Conservation (phyloP, 1,140 invertebrate genomes). For the Drosophila tani region DNA sequence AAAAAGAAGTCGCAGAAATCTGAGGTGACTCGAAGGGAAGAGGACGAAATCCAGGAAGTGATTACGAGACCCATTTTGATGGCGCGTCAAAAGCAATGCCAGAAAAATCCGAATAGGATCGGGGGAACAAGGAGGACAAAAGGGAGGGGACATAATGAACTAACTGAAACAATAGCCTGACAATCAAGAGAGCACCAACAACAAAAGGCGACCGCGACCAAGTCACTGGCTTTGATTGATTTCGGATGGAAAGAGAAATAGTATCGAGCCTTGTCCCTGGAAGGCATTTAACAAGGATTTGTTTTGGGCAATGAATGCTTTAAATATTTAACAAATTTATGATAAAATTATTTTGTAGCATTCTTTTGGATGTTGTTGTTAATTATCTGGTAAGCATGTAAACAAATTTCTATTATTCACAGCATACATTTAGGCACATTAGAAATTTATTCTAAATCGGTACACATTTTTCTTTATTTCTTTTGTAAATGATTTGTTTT, state of each 20-base stretch:
- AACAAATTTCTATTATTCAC: too few relatives aligned
- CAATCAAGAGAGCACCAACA: conserved; percentile 46
- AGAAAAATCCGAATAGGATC: conserved; percentile 37
- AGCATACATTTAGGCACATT: too few relatives aligned
- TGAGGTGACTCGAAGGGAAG: conserved; percentile 14
- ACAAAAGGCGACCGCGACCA: conserved; percentile 28
- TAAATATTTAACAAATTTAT: neutral
- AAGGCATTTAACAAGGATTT: neutral
- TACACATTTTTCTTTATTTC: neutral
- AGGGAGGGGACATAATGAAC: conserved; percentile 65
- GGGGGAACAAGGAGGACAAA: neutral
- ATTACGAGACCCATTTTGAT: conserved; percentile 78
- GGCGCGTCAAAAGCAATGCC: conserved; percentile 64
- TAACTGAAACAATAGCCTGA: conserved; percentile 68
- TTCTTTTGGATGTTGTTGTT: too few relatives aligned
- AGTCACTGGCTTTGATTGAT: conserved; percentile 56
- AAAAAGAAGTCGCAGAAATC: neutral
- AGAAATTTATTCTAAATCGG: neutral
- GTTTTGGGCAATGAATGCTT: neutral
- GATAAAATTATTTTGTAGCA: too few relatives aligned
- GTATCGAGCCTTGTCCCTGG: neutral
- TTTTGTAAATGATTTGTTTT: too few relatives aligned
- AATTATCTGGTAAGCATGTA: too few relatives aligned
- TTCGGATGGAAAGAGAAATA: conserved; percentile 18
- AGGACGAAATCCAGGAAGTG: conserved; percentile 60